Evolutionary conservation across 2,888 invertebrate genomes (phyloP).

Genomic region (Timandra comae): DNA sequence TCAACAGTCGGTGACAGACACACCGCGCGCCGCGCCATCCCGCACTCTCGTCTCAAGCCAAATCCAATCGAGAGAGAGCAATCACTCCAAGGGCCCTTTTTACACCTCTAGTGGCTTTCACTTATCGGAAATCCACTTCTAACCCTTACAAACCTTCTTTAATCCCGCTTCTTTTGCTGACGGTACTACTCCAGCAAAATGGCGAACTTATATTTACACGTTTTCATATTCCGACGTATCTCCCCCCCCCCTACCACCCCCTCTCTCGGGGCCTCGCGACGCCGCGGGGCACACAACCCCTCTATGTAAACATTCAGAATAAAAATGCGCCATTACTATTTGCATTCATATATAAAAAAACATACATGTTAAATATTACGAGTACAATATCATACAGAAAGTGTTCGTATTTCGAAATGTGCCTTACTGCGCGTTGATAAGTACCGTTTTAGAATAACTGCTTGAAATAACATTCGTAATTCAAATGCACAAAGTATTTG

Average conservation of each 20-base stretch:
- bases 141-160: slow-evolving; percentile 22
- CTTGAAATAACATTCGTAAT: slow-evolving; percentile 31
- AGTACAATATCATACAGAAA: slow-evolving; percentile 32
- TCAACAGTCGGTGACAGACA: slow-evolving; percentile 4
- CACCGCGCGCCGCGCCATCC: slow-evolving; percentile 3
- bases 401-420: slow-evolving; percentile 12
- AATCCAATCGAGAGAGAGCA: slow-evolving; percentile 18
- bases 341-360: slow-evolving; percentile 77
- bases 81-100: slow-evolving; percentile 23
- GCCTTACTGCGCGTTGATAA: slow-evolving; percentile 23
- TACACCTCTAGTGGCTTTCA: slow-evolving; percentile 35
- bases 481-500: slow-evolving; percentile 52
- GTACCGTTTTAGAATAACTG: background rate
- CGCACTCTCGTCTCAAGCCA: no score
- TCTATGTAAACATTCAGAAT: slow-evolving; percentile 73
- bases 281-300: slow-evolving; percentile 40
- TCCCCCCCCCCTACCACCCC: slow-evolving; percentile 3
- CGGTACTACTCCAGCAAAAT: slow-evolving; percentile 57
- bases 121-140: slow-evolving; percentile 31
- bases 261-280: slow-evolving; percentile 18
- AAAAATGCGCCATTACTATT: slow-evolving; percentile 76
- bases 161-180: slow-evolving; percentile 49
- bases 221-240: slow-evolving; percentile 24
- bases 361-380: slow-evolving; percentile 73
- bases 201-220: slow-evolving; percentile 56